These are phyloP conservation scores for Scaptomyza cyrtandrae DNA, from an alignment of 2,888 invertebrate species.

Conservation along the genomic window DNA sequence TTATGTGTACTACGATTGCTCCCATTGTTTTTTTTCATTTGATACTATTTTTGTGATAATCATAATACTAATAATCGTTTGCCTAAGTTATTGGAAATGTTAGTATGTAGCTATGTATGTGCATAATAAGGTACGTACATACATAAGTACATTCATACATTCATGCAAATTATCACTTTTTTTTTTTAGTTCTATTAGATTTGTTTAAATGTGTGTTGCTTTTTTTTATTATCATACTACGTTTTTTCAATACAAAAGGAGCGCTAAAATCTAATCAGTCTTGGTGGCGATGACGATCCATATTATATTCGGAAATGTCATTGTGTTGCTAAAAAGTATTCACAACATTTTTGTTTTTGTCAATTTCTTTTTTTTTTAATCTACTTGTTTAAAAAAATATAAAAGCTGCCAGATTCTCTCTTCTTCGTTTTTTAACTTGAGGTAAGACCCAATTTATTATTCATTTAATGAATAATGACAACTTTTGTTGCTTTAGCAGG, in stretches of 20 bases:
- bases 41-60: background rate
- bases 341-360: too few species aligned
- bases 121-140: conserved; percentile 1
- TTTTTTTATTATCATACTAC: background rate
- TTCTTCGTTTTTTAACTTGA: background rate
- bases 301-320: background rate
- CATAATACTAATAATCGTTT: background rate
- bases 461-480: background rate
- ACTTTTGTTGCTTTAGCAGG: background rate
- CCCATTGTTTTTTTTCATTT: conserved; percentile 16
- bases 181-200: conserved; percentile 3
- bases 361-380: background rate
- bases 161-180: conserved; percentile 35
- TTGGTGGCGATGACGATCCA: background rate
- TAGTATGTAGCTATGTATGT: background rate
- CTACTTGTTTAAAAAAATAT: background rate
- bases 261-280: conserved; percentile 5
- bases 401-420: background rate
- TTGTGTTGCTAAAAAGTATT: background rate
- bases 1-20: conserved; percentile 38
- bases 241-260: conserved; percentile 10
- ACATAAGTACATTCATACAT: conserved; percentile 3
- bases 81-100: conserved; percentile 7
- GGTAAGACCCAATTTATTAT: background rate
- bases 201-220: conserved; percentile 1